Base-by-base conservation (phyloP, 2,888 invertebrate genomes). In the Hylaea fasciaria region DNA sequence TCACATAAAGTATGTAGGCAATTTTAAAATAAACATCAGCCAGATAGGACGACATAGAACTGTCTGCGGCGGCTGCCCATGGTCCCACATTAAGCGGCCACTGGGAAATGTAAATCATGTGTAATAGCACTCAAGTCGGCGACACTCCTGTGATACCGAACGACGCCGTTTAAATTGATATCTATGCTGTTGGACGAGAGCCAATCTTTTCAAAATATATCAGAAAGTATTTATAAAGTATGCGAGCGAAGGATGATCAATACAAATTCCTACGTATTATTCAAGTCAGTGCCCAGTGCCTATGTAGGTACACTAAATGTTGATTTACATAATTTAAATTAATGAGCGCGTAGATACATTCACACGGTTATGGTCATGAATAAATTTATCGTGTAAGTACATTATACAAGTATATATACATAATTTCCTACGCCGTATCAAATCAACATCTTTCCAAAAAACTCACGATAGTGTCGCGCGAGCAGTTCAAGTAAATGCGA, bases 201-300 rank as follows among this genome's bases (percentile, higher is more conserved):
- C 90, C 89, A 89, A 85, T 80, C 80, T 84, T 79, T 79, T 77
- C 76, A 79, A 83, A 83, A 80, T 77, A 74, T 78, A 77, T 81
- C 76, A 68, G 70, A 77, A 67, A 80, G 74, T 61, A 70, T 69
- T 35, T 70, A 67, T 72, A 63, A 65, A 39, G 37, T 57, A 61
- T 56, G 29, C 29, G 53, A 62, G 35, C 29, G 29, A 28, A 47
- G 43, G 28, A 57, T 49, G 43, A 54, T 22, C 22, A 22, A 22
- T 48, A 57, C 17, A 60, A 61, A 57, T 59, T 62, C 52, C 29
- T 39, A 37, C 44, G 48, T 16, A 41, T 57, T 46, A 58, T 37
- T 43, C 39, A 37, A 37, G 17, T 12, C 48, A 10, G 16, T 7
- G 13, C n/a, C 28, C 9, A 35, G 35, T n/a, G n/a, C 37, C 22